Base-by-base conservation (phyloP, 2,113 vertebrate genomes). In the Nerophis lumbriciformis region DNA sequence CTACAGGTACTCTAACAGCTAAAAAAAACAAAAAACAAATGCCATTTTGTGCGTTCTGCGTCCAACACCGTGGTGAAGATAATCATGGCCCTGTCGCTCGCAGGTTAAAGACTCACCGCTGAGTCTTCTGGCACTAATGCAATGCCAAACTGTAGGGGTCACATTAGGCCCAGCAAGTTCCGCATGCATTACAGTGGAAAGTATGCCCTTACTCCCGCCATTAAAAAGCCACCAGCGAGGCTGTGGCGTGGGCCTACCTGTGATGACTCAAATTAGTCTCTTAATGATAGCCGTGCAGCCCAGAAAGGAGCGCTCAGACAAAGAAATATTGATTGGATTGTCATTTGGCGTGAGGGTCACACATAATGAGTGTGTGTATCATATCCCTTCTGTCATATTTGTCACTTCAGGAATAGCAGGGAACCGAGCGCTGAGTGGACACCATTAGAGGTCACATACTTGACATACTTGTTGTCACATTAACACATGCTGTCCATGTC, bases 91-190 rank as follows among this genome's bases (percentile, higher is more conserved):
- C 80, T 87, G 80, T 87, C 73, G 72, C 77, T 71, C 79, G 68
- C 69, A 81, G 85, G 85, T 85, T 88, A 81, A 79, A 85, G 77
- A 78, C 83, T 59, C 80, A 86, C 87, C 79, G 85, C 87, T 85
- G 85, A 63, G 80, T 77, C 71, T 68, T 80, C 68, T 79, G 82
- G 75, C 82, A 82, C 83, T 87, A 88, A 87, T 87, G 80, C 70
- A 57, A 71, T 75, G 65, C 61, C 62, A 73, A 84, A 87, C 85
- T 83, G 85, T 86, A 83, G 84, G 82, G 86, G 81, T 80, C 71
- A 68, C 76, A 80, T 81, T 79, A 83, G 83, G 65, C 68, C 50
- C 13, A 6, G 77, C 68, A 79, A 76, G 78, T 77, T 79, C 78
- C 74, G 69, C 68, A 60, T 63, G 69, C 68, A 73, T 84, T 80